Conservation (phyloP, 1,140 invertebrate species). For the Lethocerus indicus region DNA sequence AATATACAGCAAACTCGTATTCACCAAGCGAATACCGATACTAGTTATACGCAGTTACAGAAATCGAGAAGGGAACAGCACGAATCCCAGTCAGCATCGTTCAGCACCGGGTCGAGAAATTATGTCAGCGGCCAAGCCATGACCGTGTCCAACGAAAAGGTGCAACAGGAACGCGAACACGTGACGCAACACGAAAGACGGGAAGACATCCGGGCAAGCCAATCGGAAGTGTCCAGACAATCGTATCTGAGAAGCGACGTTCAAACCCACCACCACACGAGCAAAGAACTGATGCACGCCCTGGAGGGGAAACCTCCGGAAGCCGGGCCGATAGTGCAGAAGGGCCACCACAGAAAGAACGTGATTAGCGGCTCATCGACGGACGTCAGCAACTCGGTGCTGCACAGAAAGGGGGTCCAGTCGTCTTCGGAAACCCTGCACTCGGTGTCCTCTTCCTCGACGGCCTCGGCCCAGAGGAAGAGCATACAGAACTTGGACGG, state of each 20-base stretch:
- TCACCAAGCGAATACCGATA: no score
- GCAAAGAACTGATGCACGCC: slow-evolving; percentile 14
- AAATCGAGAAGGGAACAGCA: no score
- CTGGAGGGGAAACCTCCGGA: slow-evolving; percentile 12
- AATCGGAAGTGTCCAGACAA: slow-evolving; percentile 16
- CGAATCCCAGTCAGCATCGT: no score
- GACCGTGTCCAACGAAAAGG: no score
- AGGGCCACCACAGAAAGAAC: slow-evolving; percentile 39
- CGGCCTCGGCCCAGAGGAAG: slow-evolving; percentile 59
- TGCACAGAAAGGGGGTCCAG: slow-evolving; percentile 48
- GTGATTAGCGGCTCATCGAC: slow-evolving; percentile 48
- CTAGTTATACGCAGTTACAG: no score
- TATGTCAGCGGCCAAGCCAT: no score
- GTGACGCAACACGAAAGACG: no score
- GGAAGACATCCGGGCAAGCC: slow-evolving; percentile 19
- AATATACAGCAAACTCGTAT: no score
- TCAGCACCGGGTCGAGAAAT: no score
- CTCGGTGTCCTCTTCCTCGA: slow-evolving; percentile 42
- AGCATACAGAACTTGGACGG: slow-evolving; percentile 58
- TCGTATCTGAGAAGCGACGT: neutral
- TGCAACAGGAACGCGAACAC: no score
- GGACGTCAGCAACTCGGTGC: slow-evolving; percentile 52
- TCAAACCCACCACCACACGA: slow-evolving; percentile 13
- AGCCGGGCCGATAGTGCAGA: slow-evolving; percentile 8
- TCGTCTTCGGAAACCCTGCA: slow-evolving; percentile 41